Conservation (phyloP, 2,797 vertebrate genomes). For the Chelon auratus region DNA sequence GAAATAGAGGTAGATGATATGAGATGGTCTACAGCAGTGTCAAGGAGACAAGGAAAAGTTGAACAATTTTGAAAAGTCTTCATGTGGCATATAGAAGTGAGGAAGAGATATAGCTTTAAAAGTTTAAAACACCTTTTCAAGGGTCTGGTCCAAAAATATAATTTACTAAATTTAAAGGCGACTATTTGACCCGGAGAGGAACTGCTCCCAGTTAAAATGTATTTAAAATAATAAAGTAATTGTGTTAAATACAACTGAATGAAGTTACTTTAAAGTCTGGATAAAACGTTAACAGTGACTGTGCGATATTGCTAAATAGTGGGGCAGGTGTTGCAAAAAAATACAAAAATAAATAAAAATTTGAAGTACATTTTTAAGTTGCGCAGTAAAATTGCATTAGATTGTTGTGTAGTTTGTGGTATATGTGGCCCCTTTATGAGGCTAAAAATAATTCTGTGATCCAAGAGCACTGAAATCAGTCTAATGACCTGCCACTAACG, state of each 20-base stretch:
- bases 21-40: neutral
- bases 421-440: neutral
- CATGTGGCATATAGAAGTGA: neutral
- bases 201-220: neutral
- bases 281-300: neutral
- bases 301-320: too few species aligned
- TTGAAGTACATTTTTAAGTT: too few species aligned
- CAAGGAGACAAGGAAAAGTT: neutral
- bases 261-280: neutral
- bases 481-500: slow-evolving; percentile 3
- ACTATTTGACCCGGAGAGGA: neutral
- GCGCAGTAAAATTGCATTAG: neutral
- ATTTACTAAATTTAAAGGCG: neutral
- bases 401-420: neutral
- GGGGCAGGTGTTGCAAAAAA: too few species aligned
- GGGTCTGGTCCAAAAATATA: neutral
- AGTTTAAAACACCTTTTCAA: neutral
- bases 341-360: too few species aligned
- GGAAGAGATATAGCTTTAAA: neutral
- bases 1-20: neutral
- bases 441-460: neutral
- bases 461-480: slow-evolving; percentile 7
- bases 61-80: neutral
- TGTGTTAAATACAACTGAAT: slow-evolving; percentile 11
- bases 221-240: slow-evolving; percentile 30